A percentile compares a stretch with the other conserved stretches of the same genome.
phyloP scores from a whole-genome alignment of 2,797 vertebrate species.

The Anas acuta region DNA sequence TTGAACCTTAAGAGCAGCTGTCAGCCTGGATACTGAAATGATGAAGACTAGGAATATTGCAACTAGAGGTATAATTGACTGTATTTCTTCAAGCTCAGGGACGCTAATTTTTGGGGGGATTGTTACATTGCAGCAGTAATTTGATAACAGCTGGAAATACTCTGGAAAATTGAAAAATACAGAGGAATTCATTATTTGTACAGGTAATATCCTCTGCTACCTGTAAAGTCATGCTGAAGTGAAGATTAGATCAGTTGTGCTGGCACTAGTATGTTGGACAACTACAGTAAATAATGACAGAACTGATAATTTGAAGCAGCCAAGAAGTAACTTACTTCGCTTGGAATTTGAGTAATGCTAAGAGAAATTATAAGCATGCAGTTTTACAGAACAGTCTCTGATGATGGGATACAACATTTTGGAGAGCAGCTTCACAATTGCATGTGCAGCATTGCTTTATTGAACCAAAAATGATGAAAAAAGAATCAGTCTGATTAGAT shows the following conservation, averaged over 20 bases:
- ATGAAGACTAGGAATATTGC: background rate
- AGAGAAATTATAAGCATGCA: background rate
- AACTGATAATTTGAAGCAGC: background rate
- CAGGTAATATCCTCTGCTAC: background rate
- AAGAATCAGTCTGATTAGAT: fast-evolving
- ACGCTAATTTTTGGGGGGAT: background rate
- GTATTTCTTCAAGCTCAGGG: background rate
- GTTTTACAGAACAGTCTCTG: background rate
- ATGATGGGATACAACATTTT: background rate
- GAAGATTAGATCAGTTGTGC: background rate
- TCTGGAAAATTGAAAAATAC: background rate
- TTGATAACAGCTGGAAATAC: background rate
- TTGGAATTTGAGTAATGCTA: background rate
- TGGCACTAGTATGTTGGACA: background rate
- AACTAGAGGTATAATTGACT: background rate
- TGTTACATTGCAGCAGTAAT: background rate
- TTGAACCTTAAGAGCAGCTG: background rate
- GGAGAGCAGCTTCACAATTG: background rate
- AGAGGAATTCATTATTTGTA: background rate
- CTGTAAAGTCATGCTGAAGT: background rate
- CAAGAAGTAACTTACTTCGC: background rate
- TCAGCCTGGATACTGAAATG: background rate
- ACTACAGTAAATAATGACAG: background rate
- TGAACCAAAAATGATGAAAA: background rate
- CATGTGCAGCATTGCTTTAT: background rate